A percentile compares a stretch with the other conserved stretches of the same genome.
phyloP scores from a whole-genome alignment of 1,140 invertebrate species.

The Drosophila melanogaster region Release_6_plus_ISO1_MT NT_037436.4:3539001-3539500 shows the following conservation, averaged over 20 bases:
- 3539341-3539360: conserved; percentile 13
- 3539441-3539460: conserved; percentile 64
- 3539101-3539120: conserved; percentile 2
- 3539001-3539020: background rate
- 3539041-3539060: no score
- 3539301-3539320: conserved; percentile 38
- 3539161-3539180: conserved; percentile 6
- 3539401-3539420: conserved; percentile 39
- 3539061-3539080: background rate
- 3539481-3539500: conserved; percentile 61
- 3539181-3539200: conserved; percentile 33
- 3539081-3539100: background rate
- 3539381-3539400: conserved; percentile 12
- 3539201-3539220: conserved; percentile 46
- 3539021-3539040: no score
- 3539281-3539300: conserved; percentile 47
- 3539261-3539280: conserved; percentile 55
- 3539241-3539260: conserved; percentile 48
- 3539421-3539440: conserved; percentile 62
- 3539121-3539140: conserved; percentile 27
- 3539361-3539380: conserved; percentile 31
- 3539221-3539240: conserved; percentile 39
- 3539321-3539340: conserved; percentile 28
- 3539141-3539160: conserved; percentile 34
- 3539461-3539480: conserved; percentile 43